Evolutionary conservation across 2,113 vertebrate species (phyloP).

Genomic region (Ammodytes dubius): DNA sequence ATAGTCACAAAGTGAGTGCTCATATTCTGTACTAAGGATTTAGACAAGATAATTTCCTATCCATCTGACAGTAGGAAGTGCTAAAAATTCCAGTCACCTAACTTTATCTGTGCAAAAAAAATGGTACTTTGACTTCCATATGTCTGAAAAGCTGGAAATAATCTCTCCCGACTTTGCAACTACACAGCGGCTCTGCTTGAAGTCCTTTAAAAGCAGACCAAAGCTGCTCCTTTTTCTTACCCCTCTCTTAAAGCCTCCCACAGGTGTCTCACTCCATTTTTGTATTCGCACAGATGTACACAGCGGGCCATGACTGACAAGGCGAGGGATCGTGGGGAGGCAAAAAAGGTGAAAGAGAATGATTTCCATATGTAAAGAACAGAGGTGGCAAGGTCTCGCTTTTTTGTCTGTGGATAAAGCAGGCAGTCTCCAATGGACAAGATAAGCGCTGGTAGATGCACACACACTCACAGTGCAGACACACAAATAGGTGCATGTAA

Average conservation of each 20-base stretch:
- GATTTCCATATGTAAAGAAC: slow-evolving; percentile 81
- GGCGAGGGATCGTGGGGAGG: slow-evolving; percentile 59
- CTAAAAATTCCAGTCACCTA: slow-evolving; percentile 27
- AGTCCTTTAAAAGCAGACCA: slow-evolving; percentile 52
- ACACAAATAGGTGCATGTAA: slow-evolving; percentile 37
- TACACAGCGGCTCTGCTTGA: slow-evolving; percentile 34
- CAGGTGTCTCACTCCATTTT: slow-evolving; percentile 65
- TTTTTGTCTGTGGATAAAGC: slow-evolving; percentile 72
- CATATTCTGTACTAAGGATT: not conserved
- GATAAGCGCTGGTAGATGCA: slow-evolving; percentile 60
- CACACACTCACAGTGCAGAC: slow-evolving; percentile 14
- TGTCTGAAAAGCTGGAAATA: slow-evolving; percentile 40
- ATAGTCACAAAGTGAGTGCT: not conserved
- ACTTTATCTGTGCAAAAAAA: not conserved
- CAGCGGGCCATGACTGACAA: slow-evolving; percentile 72
- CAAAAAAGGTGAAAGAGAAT: slow-evolving; percentile 57
- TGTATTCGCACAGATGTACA: slow-evolving; percentile 67
- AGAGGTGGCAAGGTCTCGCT: slow-evolving; percentile 70
- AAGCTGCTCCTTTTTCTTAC: slow-evolving; percentile 40
- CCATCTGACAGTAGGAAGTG: not conserved
- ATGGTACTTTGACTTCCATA: slow-evolving; percentile 36
- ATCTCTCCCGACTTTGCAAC: slow-evolving; percentile 24
- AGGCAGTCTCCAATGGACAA: slow-evolving; percentile 59
- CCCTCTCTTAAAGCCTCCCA: slow-evolving; percentile 48
- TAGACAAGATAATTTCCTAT: not conserved